Evolutionary conservation across 2,888 invertebrate genomes (phyloP), one percentile per base, ranked within the genome.

Genomic region (Melieria crassipennis): DNA sequence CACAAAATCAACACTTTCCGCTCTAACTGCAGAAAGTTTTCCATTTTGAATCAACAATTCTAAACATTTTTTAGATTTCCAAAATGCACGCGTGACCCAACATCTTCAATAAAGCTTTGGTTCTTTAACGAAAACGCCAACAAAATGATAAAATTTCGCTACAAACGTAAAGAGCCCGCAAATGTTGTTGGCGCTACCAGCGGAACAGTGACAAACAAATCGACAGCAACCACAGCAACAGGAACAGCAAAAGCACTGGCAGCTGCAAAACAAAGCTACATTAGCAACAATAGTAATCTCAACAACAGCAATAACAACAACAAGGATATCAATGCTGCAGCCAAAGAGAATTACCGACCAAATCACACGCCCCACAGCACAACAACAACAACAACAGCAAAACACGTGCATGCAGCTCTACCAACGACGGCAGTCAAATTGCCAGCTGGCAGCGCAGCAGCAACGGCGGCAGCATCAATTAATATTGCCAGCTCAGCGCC

Each of bases 111-210:
- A 16, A 16, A 16, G 16, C 16, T 16, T 16, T 16, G 1, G 16
- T 16, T 16, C 16, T 16, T 16, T 16, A 16, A 16, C 13, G n/a
- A 4, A 43, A 57, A 43, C 42, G 45, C 67, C 6, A 48, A 57
- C 66, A 76, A 74, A 77, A 91, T 91, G 91, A 91, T 91, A 76
- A 91, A 91, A 87, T 91, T 91, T 87, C 89, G 91, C 75, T 91
- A 91, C 79, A 91, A 91, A 81, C 89, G 90, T 76, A 91, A 91
- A 84, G 91, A 91, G 82, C 81, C 83, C 74, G 79, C 77, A 68
- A 83, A 82, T 75, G 78, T 84, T 77, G 82, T 84, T 75, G 77
- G 76, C 57, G 13, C 73, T 6, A 65, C 60, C 66, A 65, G 9
- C 50, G 48, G 58, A 48, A 52, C 57, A 10, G 43, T 6, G 47